Percentiles rank a stretch among this genome's conserved stretches.
Evolutionary conservation across 2,113 vertebrate genomes (phyloP).

Genomic region (Sialia sialis): DNA sequence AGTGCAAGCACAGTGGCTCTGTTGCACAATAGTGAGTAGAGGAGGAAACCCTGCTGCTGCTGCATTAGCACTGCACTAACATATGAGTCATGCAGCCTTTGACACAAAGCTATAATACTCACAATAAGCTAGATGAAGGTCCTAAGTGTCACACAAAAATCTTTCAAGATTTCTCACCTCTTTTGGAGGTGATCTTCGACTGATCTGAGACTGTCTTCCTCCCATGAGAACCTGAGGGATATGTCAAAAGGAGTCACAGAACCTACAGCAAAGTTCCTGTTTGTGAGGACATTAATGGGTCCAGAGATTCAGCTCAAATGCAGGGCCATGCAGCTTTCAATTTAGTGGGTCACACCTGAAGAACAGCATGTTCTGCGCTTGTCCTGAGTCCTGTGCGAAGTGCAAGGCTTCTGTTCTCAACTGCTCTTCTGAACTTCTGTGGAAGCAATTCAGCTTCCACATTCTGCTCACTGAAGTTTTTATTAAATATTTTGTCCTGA

Average conservation of each 20-base stretch:
- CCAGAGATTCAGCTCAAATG: neutral
- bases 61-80: neutral
- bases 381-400: neutral
- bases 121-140: neutral
- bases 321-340: neutral
- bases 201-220: neutral
- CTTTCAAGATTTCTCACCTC: neutral
- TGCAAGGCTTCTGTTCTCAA: neutral
- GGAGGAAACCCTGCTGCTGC: neutral
- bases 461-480: neutral
- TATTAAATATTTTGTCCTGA: neutral
- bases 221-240: neutral
- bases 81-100: accelerated
- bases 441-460: neutral
- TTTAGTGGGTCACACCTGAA: neutral
- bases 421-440: neutral
- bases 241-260: neutral
- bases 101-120: neutral
- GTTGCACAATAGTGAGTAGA: neutral
- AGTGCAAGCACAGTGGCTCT: neutral
- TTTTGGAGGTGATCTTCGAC: neutral
- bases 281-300: neutral
- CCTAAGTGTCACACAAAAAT: neutral
- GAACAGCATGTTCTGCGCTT: neutral
- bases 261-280: neutral